Base-by-base conservation (phyloP, 2,797 vertebrate genomes). In the Tragopan temminckii region DNA sequence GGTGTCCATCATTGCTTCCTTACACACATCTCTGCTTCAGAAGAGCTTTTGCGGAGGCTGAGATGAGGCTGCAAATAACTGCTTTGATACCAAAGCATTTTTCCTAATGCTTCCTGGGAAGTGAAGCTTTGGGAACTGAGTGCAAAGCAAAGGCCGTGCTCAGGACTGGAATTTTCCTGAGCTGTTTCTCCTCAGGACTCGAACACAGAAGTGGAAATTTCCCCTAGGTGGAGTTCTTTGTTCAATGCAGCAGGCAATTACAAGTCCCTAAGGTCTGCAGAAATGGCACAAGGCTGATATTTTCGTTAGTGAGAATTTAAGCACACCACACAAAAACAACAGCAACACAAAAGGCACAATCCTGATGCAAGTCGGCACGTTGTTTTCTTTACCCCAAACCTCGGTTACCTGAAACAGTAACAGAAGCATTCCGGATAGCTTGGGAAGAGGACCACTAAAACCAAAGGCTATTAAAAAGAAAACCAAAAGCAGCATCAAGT, bases 151-250 rank as follows among this genome's bases (percentile, higher is more conserved):
- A 90, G 69, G 57, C 80, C 71, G n/a, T 23, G 6, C 53, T 82
- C n/a, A 43, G 36, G 82, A 9, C 87, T 95, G 91, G 89, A 94
- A 95, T 97, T 96, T 94, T 91, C 58, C 93, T 13, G 82, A 92
- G 77, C 72, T 67, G 74, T 5, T 86, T 74, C 80, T 76, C 5
- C 81, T 64, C 57, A 21, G 45, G 72, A 83, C 46, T 85, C 11
- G 0, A 66, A 58, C 21, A 46, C 6, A 4, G 35, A 89, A 85
- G 82, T 94, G 92, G 96, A 97, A 97, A 91, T 93, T 96, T 91
- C 95, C 90, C 93, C 90, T 74, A 90, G 91, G 96, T 93, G 68
- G 79, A 95, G 94, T 94, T 93, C 90, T 93, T 95, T 94, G 81
- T 94, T 85, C 74, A 35, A 66, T 80, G 91, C 92, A 76, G 93